Evolutionary conservation across 1,140 invertebrate species (phyloP), one percentile per base, ranked within the genome.

Genomic region (Scylla paramamosain): DNA sequence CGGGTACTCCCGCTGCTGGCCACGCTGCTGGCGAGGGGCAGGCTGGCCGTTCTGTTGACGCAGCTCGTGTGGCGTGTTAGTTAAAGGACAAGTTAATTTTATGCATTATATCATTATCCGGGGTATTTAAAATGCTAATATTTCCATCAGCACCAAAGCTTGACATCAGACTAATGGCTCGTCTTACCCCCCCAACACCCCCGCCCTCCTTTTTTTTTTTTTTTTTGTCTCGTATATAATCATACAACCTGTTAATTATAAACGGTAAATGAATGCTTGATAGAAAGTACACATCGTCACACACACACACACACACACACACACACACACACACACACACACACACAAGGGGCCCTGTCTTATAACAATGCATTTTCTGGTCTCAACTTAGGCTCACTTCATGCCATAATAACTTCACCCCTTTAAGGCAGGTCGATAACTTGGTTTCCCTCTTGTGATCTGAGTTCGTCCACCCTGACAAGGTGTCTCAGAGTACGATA

Each of bases 371-470:
- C 4, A 4, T 48, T 48, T 48, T 48, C 46, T 48, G 4, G 6
- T 48, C 46, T 84, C 20, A 8, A 28, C 4, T 84, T 84, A 8
- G 4, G 20, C 8, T 84, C 8, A 7, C 83, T 20, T 28, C 83
- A 87, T 87, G 84, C 2, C 39, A 87, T 87, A 87, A 87, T 87
- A 87, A 87, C 84, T 87, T 87, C 84, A 87, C 84, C 84, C 84
- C 84, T 87, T 87, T 87, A 87, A 87, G 84, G 12, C 6, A 10
- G 84, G 29, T 87, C 84, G 84, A 87, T 87, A 87, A 32, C 84
- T 87, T n/a, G 31, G 29, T 45, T 31, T 87, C 31, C 84, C 84
- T 8, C 84, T 31, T 87, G 12, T 45, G 83, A 29, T 87, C 29
- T n/a, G 29, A 87, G 31, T 10, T 8, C 59, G 59, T 25, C 59